These are phyloP conservation scores for Otis tarda DNA, from an alignment of 2,113 vertebrate genomes.

Conservation along the genomic window DNA sequence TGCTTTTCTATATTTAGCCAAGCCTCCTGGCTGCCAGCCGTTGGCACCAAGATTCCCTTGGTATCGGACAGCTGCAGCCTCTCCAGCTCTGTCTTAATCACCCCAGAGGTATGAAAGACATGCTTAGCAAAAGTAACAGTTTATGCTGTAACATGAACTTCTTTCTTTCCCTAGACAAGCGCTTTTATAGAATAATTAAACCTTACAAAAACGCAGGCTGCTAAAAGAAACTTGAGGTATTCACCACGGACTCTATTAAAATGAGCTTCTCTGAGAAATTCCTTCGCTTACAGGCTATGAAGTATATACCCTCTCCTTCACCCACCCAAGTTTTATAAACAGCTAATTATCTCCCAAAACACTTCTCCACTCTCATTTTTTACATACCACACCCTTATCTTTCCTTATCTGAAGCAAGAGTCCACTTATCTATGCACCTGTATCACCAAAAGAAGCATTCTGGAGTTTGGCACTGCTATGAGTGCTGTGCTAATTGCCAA, in stretches of 20 bases:
- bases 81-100: background rate
- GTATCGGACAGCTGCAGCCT: background rate
- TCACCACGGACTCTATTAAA: background rate
- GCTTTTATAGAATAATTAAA: background rate
- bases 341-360: background rate
- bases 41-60: background rate
- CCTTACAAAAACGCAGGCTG: background rate
- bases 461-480: background rate
- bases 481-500: background rate
- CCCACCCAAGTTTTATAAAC: background rate
- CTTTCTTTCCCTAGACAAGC: background rate
- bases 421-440: background rate
- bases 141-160: background rate
- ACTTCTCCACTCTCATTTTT: conserved; percentile 40
- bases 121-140: background rate
- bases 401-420: background rate
- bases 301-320: background rate
- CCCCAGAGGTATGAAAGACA: background rate
- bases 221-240: background rate
- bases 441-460: background rate
- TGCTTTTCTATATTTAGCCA: conserved; percentile 16
- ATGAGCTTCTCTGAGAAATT: background rate
- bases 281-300: background rate
- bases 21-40: background rate
- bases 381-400: background rate